These are phyloP conservation scores for Philantomba maxwellii DNA, from an alignment of 2,113 vertebrate genomes.

Conservation along the genomic window DNA sequence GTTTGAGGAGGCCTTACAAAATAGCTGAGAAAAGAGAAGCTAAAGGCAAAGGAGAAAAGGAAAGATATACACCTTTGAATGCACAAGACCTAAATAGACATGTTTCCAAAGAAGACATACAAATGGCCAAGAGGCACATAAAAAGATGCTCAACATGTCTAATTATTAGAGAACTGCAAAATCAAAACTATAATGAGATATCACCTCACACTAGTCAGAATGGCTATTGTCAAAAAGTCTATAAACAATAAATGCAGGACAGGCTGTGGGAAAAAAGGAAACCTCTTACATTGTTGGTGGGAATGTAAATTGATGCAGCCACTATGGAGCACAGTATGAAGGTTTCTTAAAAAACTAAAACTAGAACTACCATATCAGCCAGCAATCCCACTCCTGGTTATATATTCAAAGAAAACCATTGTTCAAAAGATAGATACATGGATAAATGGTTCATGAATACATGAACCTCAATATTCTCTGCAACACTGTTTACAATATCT, in stretches of 20 bases:
- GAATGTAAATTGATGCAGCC: background rate
- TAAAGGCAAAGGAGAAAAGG: background rate
- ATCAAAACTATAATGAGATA: background rate
- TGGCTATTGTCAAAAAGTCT: background rate
- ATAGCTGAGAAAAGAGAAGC: background rate
- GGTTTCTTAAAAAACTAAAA: background rate
- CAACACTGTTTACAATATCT: background rate
- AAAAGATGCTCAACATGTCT: background rate
- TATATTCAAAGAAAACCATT: background rate
- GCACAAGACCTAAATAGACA: background rate
- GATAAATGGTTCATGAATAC: background rate
- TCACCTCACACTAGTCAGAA: background rate
- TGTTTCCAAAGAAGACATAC: background rate
- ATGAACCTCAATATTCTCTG: background rate
- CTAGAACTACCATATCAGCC: background rate
- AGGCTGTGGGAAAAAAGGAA: background rate
- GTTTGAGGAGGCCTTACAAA: background rate
- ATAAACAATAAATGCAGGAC: background rate
- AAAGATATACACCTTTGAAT: background rate
- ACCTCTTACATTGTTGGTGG: background rate
- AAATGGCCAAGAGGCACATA: background rate
- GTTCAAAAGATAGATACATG: background rate
- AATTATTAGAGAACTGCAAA: background rate
- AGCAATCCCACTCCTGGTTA: background rate
- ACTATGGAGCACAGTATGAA: background rate